Evolutionary conservation across 2,113 vertebrate genomes (phyloP), one percentile per base, ranked within the genome.

Genomic region (Rhagologus leucostigma): DNA sequence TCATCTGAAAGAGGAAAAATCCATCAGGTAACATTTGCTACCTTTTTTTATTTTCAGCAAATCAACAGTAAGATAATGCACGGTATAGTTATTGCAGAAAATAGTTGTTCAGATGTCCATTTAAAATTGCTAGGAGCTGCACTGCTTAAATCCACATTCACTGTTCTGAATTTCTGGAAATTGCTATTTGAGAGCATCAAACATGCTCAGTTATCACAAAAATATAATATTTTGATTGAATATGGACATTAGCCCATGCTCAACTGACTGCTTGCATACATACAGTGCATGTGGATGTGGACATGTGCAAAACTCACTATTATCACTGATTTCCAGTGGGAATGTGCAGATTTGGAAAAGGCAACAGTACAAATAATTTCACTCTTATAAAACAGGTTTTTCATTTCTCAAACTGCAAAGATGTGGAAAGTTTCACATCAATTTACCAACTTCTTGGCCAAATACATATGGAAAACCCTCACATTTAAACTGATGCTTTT

Each of bases 1-100:
- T 99, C 99, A 84, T 99, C 99, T 99, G 98, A 27, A 78, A 96
- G 60, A 84, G 13, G 16, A 35, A 69, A 35, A 47, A 11, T 13
- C 5, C 11, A 59, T 32, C 56, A 92, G 42, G 33, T 44, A 68
- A 71, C 13, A 13, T 49, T 81, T 65, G n/a, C 44, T 62, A 55
- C 35, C 16, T 70, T 90, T 60, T 21, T 21, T 35, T 8, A 10
- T 65, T 80, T 73, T 27, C 67, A 78, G 70, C 13, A 56, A 82
- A 37, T 18, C 69, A 92, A 62, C 60, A 63, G 0, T 37, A 79
- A 79, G 30, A 52, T 47, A 89, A 70, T 4, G 23, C 71, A 63
- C 0, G 0, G 44, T 30, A 9, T 56, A 56, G 26, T 56, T 59
- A 49, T 64, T 67, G 74, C 37, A 67, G 49, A 50, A 80, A 63